A percentile compares a stretch with the other conserved stretches of the same genome.
phyloP scores from a whole-genome alignment of 2,888 invertebrate species.

The Oasisia sp. region DNA sequence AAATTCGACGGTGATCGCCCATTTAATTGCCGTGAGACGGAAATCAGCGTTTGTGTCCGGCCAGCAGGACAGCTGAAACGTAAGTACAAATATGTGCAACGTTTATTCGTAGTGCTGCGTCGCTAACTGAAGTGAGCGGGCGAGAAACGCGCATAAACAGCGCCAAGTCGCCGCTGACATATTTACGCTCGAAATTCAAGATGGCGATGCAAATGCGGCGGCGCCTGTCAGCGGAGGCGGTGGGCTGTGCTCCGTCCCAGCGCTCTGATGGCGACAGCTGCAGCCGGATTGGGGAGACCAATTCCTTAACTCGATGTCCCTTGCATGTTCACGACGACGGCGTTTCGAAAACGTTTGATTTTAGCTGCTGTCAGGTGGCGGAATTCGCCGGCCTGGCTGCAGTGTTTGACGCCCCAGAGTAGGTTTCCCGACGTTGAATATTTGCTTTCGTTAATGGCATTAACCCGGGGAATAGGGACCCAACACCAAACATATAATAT shows the following conservation, averaged over 20 bases:
- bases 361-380: background rate
- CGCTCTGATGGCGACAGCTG: background rate
- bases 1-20: conserved; percentile 13
- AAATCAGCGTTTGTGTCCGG: conserved; percentile 1
- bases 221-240: background rate
- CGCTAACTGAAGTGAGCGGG: background rate
- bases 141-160: conserved; percentile 17
- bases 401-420: background rate
- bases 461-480: background rate
- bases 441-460: background rate
- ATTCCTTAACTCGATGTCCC: background rate
- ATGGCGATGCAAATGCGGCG: background rate
- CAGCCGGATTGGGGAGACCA: background rate
- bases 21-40: conserved; percentile 6
- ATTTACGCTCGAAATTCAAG: background rate
- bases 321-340: background rate
- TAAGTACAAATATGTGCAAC: conserved; percentile 17
- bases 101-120: conserved; percentile 5
- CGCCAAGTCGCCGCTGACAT: background rate
- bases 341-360: background rate
- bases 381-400: background rate
- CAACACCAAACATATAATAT: background rate
- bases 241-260: background rate
- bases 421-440: background rate
- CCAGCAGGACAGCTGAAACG: conserved; percentile 1